Evolutionary conservation across 2,888 invertebrate species (phyloP).

Genomic region (Drosophila melanosoma): DNA sequence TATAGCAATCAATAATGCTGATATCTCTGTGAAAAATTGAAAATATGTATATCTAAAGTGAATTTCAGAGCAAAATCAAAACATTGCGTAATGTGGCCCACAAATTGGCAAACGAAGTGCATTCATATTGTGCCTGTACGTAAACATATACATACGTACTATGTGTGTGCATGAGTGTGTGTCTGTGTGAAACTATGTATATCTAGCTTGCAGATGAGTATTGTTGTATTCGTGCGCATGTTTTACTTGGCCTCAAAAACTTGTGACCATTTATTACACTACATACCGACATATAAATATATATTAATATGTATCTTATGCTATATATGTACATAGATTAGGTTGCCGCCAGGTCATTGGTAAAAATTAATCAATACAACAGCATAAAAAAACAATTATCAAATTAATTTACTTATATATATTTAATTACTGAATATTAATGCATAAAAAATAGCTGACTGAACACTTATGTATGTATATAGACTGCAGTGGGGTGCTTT

Average conservation of each 20-base stretch:
- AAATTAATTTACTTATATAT: background rate
- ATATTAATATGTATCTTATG: background rate
- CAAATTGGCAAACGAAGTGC: constrained; percentile 57
- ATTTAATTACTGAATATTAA: constrained; percentile 6
- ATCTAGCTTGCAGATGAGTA: constrained; percentile 50
- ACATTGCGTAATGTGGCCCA: constrained; percentile 66
- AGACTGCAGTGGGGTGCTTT: constrained; percentile 27
- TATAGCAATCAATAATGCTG: background rate
- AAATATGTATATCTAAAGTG: constrained; percentile 19
- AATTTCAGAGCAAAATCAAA: constrained; percentile 48
- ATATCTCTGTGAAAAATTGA: background rate
- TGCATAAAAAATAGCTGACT: constrained; percentile 41
- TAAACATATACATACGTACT: constrained; percentile 8
- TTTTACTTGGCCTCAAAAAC: constrained; percentile 68
- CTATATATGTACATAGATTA: constrained; percentile 4
- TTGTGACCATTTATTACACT: constrained; percentile 45
- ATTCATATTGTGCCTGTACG: constrained; percentile 51
- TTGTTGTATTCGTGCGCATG: constrained; percentile 56
- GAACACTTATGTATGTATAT: constrained; percentile 23
- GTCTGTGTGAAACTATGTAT: constrained; percentile 21
- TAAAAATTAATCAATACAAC: constrained; percentile 57
- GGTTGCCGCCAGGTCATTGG: constrained; percentile 31
- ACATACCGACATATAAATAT: constrained; percentile 2
- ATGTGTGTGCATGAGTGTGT: constrained; percentile 23
- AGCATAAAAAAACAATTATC: background rate